Evolutionary conservation across 2,888 invertebrate species (phyloP).

Genomic region (Noctua janthina): DNA sequence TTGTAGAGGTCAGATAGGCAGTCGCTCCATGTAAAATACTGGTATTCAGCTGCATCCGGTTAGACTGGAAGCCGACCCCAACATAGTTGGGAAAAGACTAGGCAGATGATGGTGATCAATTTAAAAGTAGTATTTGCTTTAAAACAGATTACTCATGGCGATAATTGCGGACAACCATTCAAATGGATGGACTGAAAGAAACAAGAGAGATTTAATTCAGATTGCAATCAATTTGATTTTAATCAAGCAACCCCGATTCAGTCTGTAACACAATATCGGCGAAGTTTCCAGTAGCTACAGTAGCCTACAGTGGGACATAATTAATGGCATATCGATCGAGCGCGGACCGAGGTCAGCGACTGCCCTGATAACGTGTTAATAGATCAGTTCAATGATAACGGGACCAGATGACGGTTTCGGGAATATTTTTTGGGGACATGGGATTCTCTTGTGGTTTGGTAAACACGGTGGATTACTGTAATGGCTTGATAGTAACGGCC

Average conservation of each 20-base stretch:
- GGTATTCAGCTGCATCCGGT: too few relatives aligned
- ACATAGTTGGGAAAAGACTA: too few relatives aligned
- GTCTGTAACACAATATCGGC: conserved; percentile 36
- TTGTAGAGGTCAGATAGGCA: too few relatives aligned
- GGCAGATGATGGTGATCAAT: too few relatives aligned
- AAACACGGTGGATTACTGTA: neutral
- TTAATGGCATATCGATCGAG: conserved; percentile 65
- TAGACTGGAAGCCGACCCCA: too few relatives aligned
- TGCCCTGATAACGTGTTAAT: conserved; percentile 59
- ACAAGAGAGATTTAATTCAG: neutral
- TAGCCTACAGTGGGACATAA: conserved; percentile 52
- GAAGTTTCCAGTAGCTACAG: conserved; percentile 58
- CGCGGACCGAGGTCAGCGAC: conserved; percentile 62
- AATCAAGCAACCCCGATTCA: conserved; percentile 25
- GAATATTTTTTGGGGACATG: conserved; percentile 21
- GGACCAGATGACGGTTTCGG: conserved; percentile 35
- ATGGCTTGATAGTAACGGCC: too few relatives aligned
- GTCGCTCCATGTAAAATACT: too few relatives aligned
- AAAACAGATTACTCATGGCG: too few relatives aligned
- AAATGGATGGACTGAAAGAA: neutral
- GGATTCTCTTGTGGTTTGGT: neutral
- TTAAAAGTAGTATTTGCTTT: too few relatives aligned
- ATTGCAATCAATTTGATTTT: neutral
- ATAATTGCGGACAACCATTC: neutral
- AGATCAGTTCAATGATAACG: conserved; percentile 49